A percentile compares a stretch with the other conserved stretches of the same genome.
Evolutionary conservation across 2,888 invertebrate genomes (phyloP).

Genomic region (Pseudanteris insignis): DNA sequence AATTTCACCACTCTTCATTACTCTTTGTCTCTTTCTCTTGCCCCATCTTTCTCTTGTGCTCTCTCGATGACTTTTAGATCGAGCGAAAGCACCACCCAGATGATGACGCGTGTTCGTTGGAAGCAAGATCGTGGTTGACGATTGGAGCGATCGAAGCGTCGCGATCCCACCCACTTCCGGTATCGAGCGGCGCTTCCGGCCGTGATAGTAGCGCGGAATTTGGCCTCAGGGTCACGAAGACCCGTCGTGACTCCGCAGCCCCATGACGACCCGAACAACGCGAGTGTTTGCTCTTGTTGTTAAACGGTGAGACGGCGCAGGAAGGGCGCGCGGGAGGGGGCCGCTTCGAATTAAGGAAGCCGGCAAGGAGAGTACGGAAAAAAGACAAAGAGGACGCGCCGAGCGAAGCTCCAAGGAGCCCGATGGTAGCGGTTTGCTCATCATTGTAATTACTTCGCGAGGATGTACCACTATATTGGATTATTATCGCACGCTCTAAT

Average conservation of each 20-base stretch:
- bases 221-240: constrained; percentile 50
- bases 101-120: constrained; percentile 33
- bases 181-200: constrained; percentile 60
- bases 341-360: constrained; percentile 22
- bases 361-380: constrained; percentile 20
- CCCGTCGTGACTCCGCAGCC: constrained; percentile 60
- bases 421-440: constrained; percentile 61
- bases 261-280: constrained; percentile 59
- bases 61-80: constrained; percentile 9
- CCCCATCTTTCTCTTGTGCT: too few species aligned
- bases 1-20: too few species aligned
- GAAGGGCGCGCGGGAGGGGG: neutral
- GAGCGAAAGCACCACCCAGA: constrained; percentile 16
- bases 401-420: constrained; percentile 49
- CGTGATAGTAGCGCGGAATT: constrained; percentile 56
- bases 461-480: constrained; percentile 64
- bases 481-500: constrained; percentile 64
- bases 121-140: constrained; percentile 23
- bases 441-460: constrained; percentile 65
- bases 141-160: constrained; percentile 21
- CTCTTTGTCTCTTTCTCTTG: constrained; percentile 1
- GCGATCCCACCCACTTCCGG: constrained; percentile 41
- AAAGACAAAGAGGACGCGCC: constrained; percentile 30
- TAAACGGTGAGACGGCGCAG: constrained; percentile 43
- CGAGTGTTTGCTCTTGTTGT: constrained; percentile 63